Conservation (phyloP, 2,797 vertebrate species). For the Synanceia verrucosa region DNA sequence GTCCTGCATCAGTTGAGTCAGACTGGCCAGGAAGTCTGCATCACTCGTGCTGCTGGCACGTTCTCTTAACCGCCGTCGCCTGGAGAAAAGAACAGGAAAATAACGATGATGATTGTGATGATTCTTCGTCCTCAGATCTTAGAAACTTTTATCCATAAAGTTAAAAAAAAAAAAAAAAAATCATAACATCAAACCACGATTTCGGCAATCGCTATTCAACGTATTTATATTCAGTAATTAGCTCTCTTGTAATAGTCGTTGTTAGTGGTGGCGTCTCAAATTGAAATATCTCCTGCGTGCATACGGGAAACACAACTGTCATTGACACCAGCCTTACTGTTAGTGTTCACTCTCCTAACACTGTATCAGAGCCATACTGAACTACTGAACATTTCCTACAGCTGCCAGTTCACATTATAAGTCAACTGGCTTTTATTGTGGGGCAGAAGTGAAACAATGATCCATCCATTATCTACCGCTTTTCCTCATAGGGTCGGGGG, state of each 20-base stretch:
- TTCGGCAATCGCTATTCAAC: too few species aligned
- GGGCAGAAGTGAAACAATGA: too few species aligned
- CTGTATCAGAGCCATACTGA: neutral
- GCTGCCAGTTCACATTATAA: neutral
- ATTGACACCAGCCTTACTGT: neutral
- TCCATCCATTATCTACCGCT: too few species aligned
- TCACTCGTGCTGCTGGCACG: slow-evolving; percentile 96
- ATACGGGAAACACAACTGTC: too few species aligned
- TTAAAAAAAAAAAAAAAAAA: too few species aligned
- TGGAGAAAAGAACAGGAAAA: slow-evolving; percentile 37
- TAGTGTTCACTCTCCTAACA: neutral
- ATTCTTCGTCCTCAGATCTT: neutral
- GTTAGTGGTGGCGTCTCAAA: neutral
- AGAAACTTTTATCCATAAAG: too few species aligned
- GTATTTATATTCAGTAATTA: neutral
- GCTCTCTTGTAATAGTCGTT: neutral
- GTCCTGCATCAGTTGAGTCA: slow-evolving; percentile 95
- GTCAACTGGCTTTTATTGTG: too few species aligned
- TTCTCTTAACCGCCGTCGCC: slow-evolving; percentile 91
- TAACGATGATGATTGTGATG: too few species aligned
- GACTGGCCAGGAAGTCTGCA: slow-evolving; percentile 93
- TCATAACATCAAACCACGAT: too few species aligned
- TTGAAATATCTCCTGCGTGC: neutral
- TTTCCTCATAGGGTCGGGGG: too few species aligned
- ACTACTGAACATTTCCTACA: neutral